Evolutionary conservation across 2,113 vertebrate genomes (phyloP), one percentile per base, ranked within the genome.

Genomic region (Phoxinus phoxinus): DNA sequence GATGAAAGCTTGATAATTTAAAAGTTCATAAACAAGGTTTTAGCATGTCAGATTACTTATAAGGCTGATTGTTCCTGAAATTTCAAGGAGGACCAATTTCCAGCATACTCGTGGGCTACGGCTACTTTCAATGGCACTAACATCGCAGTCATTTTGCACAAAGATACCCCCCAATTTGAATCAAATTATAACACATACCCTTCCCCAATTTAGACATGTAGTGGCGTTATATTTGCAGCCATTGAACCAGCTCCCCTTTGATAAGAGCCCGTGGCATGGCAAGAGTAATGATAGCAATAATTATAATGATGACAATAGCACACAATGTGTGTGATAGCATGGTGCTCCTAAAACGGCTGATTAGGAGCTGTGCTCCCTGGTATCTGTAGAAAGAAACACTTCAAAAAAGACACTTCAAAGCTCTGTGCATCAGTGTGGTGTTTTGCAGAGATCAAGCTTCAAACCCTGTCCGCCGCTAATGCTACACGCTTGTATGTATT

Each of bases 301-400:
- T 81, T 51, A 81, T 23, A 69, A 48, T 81, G 41, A 81, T 32
- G 61, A 69, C 51, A 69, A 69, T 51, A 81, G 41, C 58, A 65
- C 78, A 81, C 46, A n/a, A 44, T 81, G 59, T 46, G 59, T 46
- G 58, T 80, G 78, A 80, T 27, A 63, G 25, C 41, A 44, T 32
- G 4, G 25, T 19, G 37, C 35, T 30, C 41, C 6, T 30, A 32
- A 32, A 77, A 51, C 0, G 25, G 13, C 78, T 44, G 37, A 30
- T 63, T n/a, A 21, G 32, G 32, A 58, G 53, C 32, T 3, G 11
- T 79, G 30, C 32, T 61, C 21, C 23, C 76, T 79, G 0, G 6
- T 41, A 80, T 56, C 17, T 77, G 10, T 5, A 32, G 44, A 77
- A 32, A 56, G 44, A 58, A 32, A 56, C 37, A 23, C 21, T 37